Evolutionary conservation across 1,140 invertebrate genomes (phyloP), one percentile per base, ranked within the genome.

Genomic region (Megalopta genalis): DNA sequence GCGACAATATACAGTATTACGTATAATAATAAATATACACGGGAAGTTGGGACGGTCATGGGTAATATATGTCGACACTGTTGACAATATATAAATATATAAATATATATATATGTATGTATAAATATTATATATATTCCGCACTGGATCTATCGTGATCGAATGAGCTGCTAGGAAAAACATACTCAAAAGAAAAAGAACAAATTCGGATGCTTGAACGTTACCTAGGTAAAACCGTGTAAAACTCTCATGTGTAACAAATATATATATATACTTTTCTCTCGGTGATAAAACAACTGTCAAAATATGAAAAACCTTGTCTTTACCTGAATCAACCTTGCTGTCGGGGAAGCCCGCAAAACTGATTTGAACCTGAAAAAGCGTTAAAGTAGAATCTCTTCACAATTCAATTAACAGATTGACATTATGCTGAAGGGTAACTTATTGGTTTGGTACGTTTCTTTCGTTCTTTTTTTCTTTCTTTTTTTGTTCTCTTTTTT

Each of bases 341-440:
- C 87, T 87, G 88, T 93, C 90, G 80, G 89, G 88, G 88, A 89
- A 92, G 89, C 92, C 90, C 88, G 91, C 89, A 90, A 90, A 92
- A 91, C 89, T 91, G 88, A 91, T 91, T 90, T 92, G 91, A 89
- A 92, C 90, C 90, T 92, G 90, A 91, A 92, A 92, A 92, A 92
- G 87, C 78, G 88, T 89, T 87, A 89, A 89, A 88, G 88, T 88
- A 90, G 76, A 90, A 82, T 88, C 83, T 89, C 81, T 86, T 88
- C 84, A 85, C 78, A 57, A 87, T 82, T 89, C 64, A 65, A 68
- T 83, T 80, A 76, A 46, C 63, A 79, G 25, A 82, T 72, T 85
- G 59, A 64, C 57, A 9, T 74, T 74, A 62, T 68, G 64, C 62
- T 86, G 39, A 65, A 64, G 42, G 63, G 64, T 69, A 81, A 81